Percentiles rank a stretch among this genome's conserved stretches.
phyloP scores from a whole-genome alignment of 2,797 vertebrate species.

The Naso thynnoides region DNA sequence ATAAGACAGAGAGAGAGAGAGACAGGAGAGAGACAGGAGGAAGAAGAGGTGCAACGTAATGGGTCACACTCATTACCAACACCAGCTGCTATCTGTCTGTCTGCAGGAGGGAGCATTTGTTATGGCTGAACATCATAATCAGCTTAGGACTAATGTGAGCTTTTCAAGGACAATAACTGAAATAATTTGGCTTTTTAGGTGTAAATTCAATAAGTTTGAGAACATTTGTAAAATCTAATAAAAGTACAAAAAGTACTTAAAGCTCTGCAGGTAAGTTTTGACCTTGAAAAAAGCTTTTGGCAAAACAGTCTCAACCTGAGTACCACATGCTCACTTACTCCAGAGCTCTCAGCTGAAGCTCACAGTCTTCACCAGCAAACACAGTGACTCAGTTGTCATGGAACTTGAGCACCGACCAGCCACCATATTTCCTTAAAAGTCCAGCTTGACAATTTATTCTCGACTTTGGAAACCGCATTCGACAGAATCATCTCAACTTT shows the following conservation, averaged over 20 bases:
- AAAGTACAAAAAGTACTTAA: too few relatives aligned
- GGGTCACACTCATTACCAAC: slow-evolving; percentile 67
- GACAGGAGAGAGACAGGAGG: slow-evolving; percentile 29
- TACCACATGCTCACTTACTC: background rate
- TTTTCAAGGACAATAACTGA: slow-evolving; percentile 19
- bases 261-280: background rate
- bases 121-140: slow-evolving; percentile 20
- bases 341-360: background rate
- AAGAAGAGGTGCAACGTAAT: slow-evolving; percentile 60
- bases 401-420: too few relatives aligned
- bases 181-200: background rate
- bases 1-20: slow-evolving; percentile 60
- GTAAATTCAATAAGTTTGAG: background rate
- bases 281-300: too few relatives aligned
- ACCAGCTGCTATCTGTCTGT: slow-evolving; percentile 55
- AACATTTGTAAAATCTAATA: background rate
- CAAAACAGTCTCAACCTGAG: background rate
- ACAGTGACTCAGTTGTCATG: too few relatives aligned
- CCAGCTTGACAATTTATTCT: too few relatives aligned
- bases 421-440: too few relatives aligned
- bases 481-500: too few relatives aligned
- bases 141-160: background rate
- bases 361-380: too few relatives aligned
- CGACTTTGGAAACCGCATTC: too few relatives aligned
- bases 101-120: slow-evolving; percentile 14